phyloP scores from a whole-genome alignment of 2,888 invertebrate genomes.

The Drosophila mayaguana region DNA sequence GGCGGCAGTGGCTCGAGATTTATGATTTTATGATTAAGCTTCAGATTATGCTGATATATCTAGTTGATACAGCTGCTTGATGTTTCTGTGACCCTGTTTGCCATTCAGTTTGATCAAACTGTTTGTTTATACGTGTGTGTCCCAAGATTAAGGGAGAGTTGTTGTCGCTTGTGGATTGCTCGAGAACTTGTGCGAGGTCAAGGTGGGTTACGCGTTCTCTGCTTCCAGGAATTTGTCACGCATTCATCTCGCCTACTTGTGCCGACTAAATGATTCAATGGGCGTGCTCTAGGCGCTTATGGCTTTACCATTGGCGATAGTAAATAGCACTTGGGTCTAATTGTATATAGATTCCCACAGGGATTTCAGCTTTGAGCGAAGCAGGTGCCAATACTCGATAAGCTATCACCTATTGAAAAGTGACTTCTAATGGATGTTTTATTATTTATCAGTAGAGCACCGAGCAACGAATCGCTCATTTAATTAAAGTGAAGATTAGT shows the following conservation, averaged over 20 bases:
- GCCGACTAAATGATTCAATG: not conserved
- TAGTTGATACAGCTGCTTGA: slow-evolving; percentile 14
- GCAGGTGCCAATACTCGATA: not conserved
- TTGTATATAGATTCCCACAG: not conserved
- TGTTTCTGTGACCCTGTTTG: slow-evolving; percentile 57
- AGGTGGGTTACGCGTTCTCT: slow-evolving; percentile 23
- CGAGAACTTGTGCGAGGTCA: slow-evolving; percentile 48
- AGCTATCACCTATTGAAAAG: not conserved
- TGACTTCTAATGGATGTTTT: too few species aligned
- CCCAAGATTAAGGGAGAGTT: slow-evolving; percentile 43
- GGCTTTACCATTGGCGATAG: not conserved
- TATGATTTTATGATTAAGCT: slow-evolving; percentile 72
- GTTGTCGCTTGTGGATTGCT: slow-evolving; percentile 24
- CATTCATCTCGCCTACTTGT: not conserved
- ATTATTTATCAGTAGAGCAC: not conserved
- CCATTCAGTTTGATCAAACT: slow-evolving; percentile 64
- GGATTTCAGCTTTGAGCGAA: not conserved
- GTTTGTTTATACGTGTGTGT: slow-evolving; percentile 50
- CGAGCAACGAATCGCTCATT: too few species aligned
- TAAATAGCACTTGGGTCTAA: not conserved
- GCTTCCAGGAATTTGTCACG: slow-evolving; percentile 20
- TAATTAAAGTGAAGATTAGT: too few species aligned
- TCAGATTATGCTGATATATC: slow-evolving; percentile 42
- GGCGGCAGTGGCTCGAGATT: slow-evolving; percentile 56
- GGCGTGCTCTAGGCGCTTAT: not conserved